Base-by-base conservation (phyloP, 2,797 vertebrate genomes). In the Bovichtus diacanthus region DNA sequence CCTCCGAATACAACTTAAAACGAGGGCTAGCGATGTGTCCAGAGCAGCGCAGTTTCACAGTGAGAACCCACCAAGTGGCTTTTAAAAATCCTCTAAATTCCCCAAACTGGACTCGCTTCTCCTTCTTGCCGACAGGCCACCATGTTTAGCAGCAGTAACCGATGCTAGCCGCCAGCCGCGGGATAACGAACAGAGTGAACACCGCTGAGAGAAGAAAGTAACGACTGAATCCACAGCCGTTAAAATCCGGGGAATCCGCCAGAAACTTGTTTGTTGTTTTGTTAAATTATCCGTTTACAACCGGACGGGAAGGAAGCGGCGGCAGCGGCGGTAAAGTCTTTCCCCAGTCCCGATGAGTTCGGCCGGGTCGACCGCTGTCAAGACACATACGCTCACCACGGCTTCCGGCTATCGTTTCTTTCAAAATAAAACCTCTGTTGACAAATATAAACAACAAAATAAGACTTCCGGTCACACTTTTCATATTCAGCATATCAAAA, bases 141-240 rank as follows among this genome's bases (percentile, higher is more conserved):
- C 92, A 91, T 90, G 84, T 92, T 92, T 78, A 86, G 90, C 86
- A 72, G 84, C 80, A 11, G 81, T 81, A 74, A 62, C 83, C 87
- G 88, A 89, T 65, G 85, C 78, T 89, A 91, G 29, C 83, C 76
- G 49, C 70, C 82, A 11, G 85, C 81, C 76, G 80, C 64, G 64
- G 79, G 78, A 84, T 13, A 25, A 21, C 67, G 36, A 74, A 7
- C 61, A 23, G 70, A 31, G 70, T 4, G 44, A 65, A 15, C 74
- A 3, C 71, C 83, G 75, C 70, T 15, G 29, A 11, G 13, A 36
- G 6, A 8, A 21, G 0, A 31, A 66, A 60, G 72, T 38, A 15
- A 6, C 36, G n/a, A 23, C 19, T 10, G 15, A 2, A 25, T 29
- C 65, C 55, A 4, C 53, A 0, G 56, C 43, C 31, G 63, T 0